phyloP scores from a whole-genome alignment of 2,797 vertebrate species.

The Propithecus deckenii region DNA sequence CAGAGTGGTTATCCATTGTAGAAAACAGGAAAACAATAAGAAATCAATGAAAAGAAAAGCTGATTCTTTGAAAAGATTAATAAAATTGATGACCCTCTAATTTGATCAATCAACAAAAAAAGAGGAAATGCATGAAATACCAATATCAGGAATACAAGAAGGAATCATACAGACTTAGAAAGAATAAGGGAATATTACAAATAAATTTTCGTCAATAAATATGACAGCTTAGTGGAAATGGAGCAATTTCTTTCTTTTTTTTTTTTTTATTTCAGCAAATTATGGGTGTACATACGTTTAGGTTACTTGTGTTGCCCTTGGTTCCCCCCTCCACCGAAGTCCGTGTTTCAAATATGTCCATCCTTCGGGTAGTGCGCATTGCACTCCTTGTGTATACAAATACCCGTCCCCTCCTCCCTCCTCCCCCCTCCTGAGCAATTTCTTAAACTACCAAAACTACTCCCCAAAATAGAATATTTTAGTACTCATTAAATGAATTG shows the following conservation, averaged over 20 bases:
- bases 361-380: too few relatives aligned
- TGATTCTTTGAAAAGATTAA: not conserved
- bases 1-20: not conserved
- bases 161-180: not conserved
- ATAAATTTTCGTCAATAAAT: not conserved
- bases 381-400: too few relatives aligned
- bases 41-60: not conserved
- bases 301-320: too few relatives aligned
- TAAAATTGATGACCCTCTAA: not conserved
- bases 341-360: too few relatives aligned
- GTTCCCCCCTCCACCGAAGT: too few relatives aligned
- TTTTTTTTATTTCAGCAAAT: too few relatives aligned
- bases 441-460: not conserved
- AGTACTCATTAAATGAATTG: not conserved
- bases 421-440: too few relatives aligned
- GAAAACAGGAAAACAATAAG: not conserved
- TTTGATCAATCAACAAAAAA: not conserved
- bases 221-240: not conserved
- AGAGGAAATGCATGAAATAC: not conserved
- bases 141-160: not conserved
- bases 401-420: too few relatives aligned
- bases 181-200: not conserved
- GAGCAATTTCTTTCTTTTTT: not conserved
- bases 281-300: too few relatives aligned
- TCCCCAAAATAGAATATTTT: not conserved